These are phyloP conservation scores for Halichondria panicea DNA, from an alignment of 37 sponge, comb jelly and placozoan genomes.

Conservation along the genomic window DNA sequence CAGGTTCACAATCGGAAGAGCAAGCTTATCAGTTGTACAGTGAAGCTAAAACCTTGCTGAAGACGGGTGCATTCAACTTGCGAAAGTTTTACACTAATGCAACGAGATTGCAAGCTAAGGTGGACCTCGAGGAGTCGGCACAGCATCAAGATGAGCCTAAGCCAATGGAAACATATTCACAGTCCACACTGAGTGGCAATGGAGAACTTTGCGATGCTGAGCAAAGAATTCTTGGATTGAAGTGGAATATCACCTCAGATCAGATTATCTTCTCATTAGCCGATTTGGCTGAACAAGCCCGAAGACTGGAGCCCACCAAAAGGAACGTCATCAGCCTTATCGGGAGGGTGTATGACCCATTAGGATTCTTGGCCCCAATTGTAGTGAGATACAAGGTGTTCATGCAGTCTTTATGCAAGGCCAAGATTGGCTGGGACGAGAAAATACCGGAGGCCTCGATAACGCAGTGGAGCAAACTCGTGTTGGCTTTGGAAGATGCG, in stretches of 20 bases:
- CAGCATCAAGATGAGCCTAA: neutral
- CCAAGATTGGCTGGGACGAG: slow-evolving; percentile 22
- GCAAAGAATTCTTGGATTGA: slow-evolving; percentile 25
- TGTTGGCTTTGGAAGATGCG: slow-evolving; percentile 4
- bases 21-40: slow-evolving; percentile 24
- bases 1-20: slow-evolving; percentile 17
- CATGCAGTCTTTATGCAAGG: slow-evolving; percentile 24
- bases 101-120: slow-evolving; percentile 15
- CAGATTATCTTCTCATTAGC: slow-evolving; percentile 5
- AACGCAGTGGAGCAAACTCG: slow-evolving; percentile 4
- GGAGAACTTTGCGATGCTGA: neutral
- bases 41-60: slow-evolving; percentile 17
- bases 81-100: slow-evolving; percentile 35
- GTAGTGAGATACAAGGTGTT: slow-evolving; percentile 20
- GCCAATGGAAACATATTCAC: slow-evolving; percentile 15
- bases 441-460: neutral
- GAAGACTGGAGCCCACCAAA: slow-evolving; percentile 32
- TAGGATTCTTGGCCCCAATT: slow-evolving; percentile 43
- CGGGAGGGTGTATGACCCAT: slow-evolving; percentile 38
- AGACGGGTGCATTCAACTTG: slow-evolving; percentile 29
- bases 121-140: neutral
- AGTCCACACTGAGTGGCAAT: slow-evolving; percentile 3
- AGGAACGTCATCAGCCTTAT: slow-evolving; percentile 20
- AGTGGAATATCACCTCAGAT: slow-evolving; percentile 19
- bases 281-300: slow-evolving; percentile 7